Conservation (phyloP, 2,113 vertebrate genomes). For the Beaufortia kweichowensis region DNA sequence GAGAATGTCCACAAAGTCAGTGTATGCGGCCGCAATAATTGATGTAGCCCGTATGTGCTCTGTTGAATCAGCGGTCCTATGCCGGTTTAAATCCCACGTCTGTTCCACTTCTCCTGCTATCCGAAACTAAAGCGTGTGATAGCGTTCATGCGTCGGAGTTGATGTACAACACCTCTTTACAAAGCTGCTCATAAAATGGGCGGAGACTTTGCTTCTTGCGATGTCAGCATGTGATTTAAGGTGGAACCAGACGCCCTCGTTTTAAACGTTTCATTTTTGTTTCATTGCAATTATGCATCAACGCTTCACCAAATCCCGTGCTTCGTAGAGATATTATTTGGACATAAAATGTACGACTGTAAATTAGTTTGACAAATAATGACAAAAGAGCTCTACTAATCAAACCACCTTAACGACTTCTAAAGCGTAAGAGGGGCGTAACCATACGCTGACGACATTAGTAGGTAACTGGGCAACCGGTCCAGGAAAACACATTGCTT, state of each 20-base stretch:
- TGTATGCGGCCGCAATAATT: not conserved
- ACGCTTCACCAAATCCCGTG: too few relatives aligned
- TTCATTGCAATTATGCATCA: not conserved
- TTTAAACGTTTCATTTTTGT: not conserved
- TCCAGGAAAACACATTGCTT: slow-evolving; percentile 70
- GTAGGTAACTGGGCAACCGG: slow-evolving; percentile 66
- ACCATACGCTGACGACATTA: slow-evolving; percentile 64
- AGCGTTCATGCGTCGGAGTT: slow-evolving; percentile 30
- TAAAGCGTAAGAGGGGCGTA: slow-evolving; percentile 61
- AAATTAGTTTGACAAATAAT: not conserved
- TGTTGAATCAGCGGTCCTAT: not conserved
- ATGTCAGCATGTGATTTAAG: slow-evolving; percentile 76
- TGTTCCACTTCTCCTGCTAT: slow-evolving; percentile 1
- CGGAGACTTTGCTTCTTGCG: slow-evolving; percentile 64
- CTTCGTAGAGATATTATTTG: too few relatives aligned
- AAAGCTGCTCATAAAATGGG: slow-evolving; percentile 63
- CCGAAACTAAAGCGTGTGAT: slow-evolving; percentile 7
- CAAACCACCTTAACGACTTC: slow-evolving; percentile 69
- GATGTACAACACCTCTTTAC: slow-evolving; percentile 67
- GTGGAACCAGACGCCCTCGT: slow-evolving; percentile 50
- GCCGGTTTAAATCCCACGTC: slow-evolving; percentile 39
- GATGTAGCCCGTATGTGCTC: not conserved
- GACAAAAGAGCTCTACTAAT: too few relatives aligned
- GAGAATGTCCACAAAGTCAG: slow-evolving; percentile 28
- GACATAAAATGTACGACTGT: not conserved